Evolutionary conservation across 2,113 vertebrate genomes (phyloP).

Genomic region (Protobothrops flavoviridis): DNA sequence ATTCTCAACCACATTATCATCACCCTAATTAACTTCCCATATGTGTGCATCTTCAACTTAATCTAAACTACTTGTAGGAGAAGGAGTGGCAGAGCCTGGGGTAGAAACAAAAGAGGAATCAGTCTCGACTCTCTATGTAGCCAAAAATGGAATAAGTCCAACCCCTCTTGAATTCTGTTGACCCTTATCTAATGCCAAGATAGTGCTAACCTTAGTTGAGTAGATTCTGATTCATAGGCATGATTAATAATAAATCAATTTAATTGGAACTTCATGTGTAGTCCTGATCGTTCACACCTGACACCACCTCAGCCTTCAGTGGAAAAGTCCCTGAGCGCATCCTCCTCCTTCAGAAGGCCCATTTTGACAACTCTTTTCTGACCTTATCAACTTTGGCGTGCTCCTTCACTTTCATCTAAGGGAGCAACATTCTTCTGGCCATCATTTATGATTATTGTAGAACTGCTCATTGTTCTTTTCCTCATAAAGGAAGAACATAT

Average conservation of each 20-base stretch:
- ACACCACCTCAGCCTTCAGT: constrained; percentile 76
- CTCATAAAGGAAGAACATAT: neutral
- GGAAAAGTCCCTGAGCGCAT: constrained; percentile 94
- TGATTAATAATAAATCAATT: neutral
- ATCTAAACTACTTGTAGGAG: neutral
- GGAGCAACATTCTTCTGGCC: neutral
- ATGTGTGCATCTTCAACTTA: neutral
- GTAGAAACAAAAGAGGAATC: neutral
- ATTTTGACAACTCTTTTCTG: constrained; percentile 91
- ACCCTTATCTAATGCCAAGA: neutral
- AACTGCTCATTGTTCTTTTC: neutral
- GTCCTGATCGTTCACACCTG: neutral
- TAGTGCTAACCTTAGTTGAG: neutral
- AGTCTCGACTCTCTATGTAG: neutral
- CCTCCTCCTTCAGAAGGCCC: constrained; percentile 92
- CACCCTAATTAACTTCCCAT: neutral
- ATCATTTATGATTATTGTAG: neutral
- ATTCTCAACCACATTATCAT: neutral
- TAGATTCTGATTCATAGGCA: neutral
- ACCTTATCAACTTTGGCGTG: constrained; percentile 66
- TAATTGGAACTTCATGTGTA: neutral
- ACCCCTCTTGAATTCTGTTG: neutral
- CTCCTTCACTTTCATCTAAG: neutral
- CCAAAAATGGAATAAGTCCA: neutral
- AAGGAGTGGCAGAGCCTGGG: neutral